These are phyloP conservation scores for Darevskia mixta DNA, from an alignment of 2,797 vertebrate genomes.

Conservation along the genomic window DNA sequence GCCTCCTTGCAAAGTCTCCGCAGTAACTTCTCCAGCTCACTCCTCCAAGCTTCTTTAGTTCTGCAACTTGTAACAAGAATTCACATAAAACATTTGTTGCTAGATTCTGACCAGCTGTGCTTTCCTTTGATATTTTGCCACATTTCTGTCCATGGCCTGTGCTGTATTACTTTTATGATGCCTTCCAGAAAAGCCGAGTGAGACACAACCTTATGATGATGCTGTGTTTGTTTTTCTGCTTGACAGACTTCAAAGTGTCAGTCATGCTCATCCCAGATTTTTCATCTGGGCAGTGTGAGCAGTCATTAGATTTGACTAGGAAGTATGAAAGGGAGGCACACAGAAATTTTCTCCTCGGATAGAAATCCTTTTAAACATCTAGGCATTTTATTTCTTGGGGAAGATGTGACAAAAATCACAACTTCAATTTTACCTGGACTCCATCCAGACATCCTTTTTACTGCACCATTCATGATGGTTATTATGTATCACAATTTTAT, in stretches of 20 bases:
- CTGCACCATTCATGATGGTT: too few relatives aligned
- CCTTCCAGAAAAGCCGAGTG: conserved; percentile 58
- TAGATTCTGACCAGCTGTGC: conserved; percentile 48
- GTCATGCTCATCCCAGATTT: conserved; percentile 39
- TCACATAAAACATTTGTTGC: conserved; percentile 66
- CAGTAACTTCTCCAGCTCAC: background rate
- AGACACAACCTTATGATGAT: conserved; percentile 48
- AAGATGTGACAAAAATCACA: conserved; percentile 36
- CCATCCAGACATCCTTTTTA: too few relatives aligned
- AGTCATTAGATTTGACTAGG: conserved; percentile 51
- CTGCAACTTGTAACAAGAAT: background rate
- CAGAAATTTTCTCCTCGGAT: conserved; percentile 44
- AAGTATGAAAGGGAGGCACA: conserved; percentile 59
- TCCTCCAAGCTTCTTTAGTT: background rate
- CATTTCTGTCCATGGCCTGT: background rate
- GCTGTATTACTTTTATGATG: conserved; percentile 5
- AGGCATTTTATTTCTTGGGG: conserved; percentile 47
- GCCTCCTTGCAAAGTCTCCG: background rate
- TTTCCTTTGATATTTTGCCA: conserved; percentile 60
- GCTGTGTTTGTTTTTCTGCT: conserved; percentile 67
- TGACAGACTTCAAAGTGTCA: conserved; percentile 57
- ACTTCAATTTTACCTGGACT: background rate
- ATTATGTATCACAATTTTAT: too few relatives aligned
- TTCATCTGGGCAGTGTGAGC: conserved; percentile 37
- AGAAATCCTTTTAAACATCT: conserved; percentile 67